phyloP scores from a whole-genome alignment of 1,140 invertebrate species.

The Thalassaphorura encarpata region DNA sequence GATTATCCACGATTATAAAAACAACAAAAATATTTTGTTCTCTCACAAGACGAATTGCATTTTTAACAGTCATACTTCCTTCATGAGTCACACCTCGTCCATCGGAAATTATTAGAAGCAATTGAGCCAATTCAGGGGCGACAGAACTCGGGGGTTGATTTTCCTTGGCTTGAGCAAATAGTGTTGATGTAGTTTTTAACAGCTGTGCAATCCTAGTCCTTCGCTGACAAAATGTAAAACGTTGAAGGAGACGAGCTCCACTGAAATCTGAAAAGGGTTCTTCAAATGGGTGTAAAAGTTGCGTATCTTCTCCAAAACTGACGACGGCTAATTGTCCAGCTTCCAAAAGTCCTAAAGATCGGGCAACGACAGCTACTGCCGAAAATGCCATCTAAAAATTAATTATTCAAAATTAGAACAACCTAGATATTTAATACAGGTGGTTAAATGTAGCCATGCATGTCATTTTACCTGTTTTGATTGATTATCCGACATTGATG shows the following conservation, averaged over 20 bases:
- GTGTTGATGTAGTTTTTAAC: slow-evolving; percentile 61
- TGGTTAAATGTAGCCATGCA: not conserved
- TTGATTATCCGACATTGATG: slow-evolving; percentile 80
- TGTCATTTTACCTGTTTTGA: slow-evolving; percentile 55
- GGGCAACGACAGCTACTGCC: slow-evolving; percentile 81
- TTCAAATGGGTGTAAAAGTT: slow-evolving; percentile 71
- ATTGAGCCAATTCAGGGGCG: slow-evolving; percentile 60
- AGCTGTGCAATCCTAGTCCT: slow-evolving; percentile 69
- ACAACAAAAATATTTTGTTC: slow-evolving; percentile 80
- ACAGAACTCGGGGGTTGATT: slow-evolving; percentile 36
- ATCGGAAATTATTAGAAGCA: slow-evolving; percentile 88
- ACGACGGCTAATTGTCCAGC: slow-evolving; percentile 82
- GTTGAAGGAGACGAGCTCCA: slow-evolving; percentile 64
- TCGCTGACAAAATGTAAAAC: slow-evolving; percentile 67
- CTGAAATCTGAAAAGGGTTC: slow-evolving; percentile 73
- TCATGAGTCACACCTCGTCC: slow-evolving; percentile 87
- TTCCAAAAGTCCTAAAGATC: slow-evolving; percentile 84
- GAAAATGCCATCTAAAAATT: slow-evolving; percentile 72
- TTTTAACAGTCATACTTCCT: slow-evolving; percentile 62
- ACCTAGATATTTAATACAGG: not conserved
- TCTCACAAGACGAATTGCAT: slow-evolving; percentile 67
- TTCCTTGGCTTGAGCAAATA: slow-evolving; percentile 43
- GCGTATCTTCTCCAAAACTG: slow-evolving; percentile 81
- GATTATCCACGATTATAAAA: slow-evolving; percentile 92
- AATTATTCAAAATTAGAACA: not conserved